Evolutionary conservation across 2,888 invertebrate species (phyloP).

Genomic region (Melanargia galathea): DNA sequence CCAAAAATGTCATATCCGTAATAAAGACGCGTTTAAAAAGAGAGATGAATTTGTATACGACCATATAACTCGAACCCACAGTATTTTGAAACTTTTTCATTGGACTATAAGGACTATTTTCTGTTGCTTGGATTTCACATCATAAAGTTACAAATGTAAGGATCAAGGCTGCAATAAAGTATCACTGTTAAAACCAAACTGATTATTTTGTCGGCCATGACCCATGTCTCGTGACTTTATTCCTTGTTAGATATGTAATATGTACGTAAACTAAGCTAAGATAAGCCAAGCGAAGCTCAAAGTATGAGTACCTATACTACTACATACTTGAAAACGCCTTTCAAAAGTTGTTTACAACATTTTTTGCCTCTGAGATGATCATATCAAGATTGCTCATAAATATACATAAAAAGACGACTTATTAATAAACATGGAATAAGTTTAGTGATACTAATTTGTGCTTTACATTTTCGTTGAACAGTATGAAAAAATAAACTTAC

Average conservation of each 20-base stretch:
- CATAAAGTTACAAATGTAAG: conserved; percentile 18
- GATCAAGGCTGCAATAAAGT: conserved; percentile 13
- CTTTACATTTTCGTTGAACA: background rate
- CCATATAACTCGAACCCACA: background rate
- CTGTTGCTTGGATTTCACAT: background rate
- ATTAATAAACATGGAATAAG: conserved; percentile 13
- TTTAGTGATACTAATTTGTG: conserved; percentile 7
- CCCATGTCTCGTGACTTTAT: background rate
- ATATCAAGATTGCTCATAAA: conserved; percentile 8
- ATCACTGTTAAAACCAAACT: background rate
- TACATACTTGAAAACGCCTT: no score
- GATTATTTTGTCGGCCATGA: conserved; percentile 9
- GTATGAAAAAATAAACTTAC: background rate
- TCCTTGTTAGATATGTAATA: background rate
- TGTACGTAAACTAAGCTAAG: background rate
- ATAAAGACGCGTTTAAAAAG: background rate
- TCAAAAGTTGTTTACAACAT: no score
- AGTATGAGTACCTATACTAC: background rate
- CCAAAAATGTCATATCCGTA: background rate
- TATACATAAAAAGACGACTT: background rate
- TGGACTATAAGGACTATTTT: conserved; percentile 5
- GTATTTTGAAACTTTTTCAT: background rate
- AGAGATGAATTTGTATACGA: conserved; percentile 1
- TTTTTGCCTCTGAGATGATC: no score
- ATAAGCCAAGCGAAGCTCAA: background rate